A percentile compares a stretch with the other conserved stretches of the same genome.
Evolutionary conservation across 2,113 vertebrate species (phyloP).

Genomic region (Callopanchax toddi): DNA sequence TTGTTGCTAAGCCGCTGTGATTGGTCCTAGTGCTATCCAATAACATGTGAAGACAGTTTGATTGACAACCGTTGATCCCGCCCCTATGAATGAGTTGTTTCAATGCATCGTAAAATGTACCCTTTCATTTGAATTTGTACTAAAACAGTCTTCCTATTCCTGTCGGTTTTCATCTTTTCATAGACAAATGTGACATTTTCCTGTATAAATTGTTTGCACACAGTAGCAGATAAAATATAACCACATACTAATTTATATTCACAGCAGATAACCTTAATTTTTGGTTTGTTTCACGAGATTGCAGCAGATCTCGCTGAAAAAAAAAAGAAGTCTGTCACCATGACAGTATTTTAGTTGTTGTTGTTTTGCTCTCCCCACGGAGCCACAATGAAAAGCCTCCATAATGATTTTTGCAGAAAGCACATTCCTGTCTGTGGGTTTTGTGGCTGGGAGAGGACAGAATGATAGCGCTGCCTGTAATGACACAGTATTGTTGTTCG

Average conservation of each 20-base stretch:
- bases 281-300: constrained; percentile 20
- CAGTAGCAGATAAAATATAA: no score
- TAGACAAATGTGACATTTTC: no score
- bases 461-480: constrained; percentile 37
- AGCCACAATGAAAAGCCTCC: constrained; percentile 10
- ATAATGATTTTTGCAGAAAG: constrained; percentile 9
- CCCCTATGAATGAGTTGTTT: no score
- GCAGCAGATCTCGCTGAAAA: constrained; percentile 3
- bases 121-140: no score
- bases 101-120: no score
- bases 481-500: constrained; percentile 42
- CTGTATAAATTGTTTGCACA: no score
- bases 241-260: not conserved
- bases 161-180: no score
- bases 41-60: no score
- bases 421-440: constrained; percentile 5
- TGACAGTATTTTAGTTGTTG: constrained; percentile 3
- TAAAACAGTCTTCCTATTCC: no score
- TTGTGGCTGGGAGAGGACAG: not conserved
- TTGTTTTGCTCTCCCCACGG: constrained; percentile 7
- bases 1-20: no score
- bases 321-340: constrained; percentile 2
- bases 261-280: constrained; percentile 37
- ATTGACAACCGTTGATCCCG: no score
- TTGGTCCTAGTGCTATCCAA: no score